Conservation (phyloP, 1,140 invertebrate species). For the Bilobella aurantiaca region DNA sequence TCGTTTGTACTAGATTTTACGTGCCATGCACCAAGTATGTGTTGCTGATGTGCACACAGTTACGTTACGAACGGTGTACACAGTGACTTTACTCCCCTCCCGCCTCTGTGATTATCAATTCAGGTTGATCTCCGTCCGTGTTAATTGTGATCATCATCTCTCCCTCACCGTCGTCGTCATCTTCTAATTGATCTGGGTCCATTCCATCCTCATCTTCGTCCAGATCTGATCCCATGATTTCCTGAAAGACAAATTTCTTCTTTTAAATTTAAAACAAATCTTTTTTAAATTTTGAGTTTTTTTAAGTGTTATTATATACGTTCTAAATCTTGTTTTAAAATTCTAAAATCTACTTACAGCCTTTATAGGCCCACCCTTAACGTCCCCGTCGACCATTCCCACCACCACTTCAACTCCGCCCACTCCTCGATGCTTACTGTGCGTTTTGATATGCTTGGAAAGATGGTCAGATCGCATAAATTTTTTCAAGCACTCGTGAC, state of each 20-base stretch:
- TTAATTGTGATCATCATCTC: constrained; percentile 49
- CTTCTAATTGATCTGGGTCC: constrained; percentile 40
- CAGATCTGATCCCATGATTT: constrained; percentile 25
- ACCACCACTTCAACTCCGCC: constrained; percentile 8
- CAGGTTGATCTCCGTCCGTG: constrained; percentile 38
- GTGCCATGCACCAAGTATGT: too few relatives aligned
- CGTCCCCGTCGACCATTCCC: constrained; percentile 8
- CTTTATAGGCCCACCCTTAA: constrained; percentile 25
- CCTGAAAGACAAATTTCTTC: constrained; percentile 37
- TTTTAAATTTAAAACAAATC: constrained; percentile 35
- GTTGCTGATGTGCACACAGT: too few relatives aligned
- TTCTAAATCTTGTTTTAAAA: too few relatives aligned
- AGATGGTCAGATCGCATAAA: constrained; percentile 82
- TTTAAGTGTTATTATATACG: too few relatives aligned
- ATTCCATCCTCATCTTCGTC: constrained; percentile 31
- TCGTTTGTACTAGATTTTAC: too few relatives aligned
- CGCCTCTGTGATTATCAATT: constrained; percentile 37
- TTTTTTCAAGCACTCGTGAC: constrained; percentile 66
- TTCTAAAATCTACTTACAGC: constrained; percentile 16
- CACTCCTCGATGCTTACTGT: constrained; percentile 53
- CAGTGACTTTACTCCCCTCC: constrained; percentile 12
- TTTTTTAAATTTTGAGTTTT: too few relatives aligned
- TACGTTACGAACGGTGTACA: background rate
- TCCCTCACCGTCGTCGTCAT: constrained; percentile 53
- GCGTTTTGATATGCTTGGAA: constrained; percentile 76